Base-by-base conservation (phyloP, 2,113 vertebrate species). In the Jacana jacana region DNA sequence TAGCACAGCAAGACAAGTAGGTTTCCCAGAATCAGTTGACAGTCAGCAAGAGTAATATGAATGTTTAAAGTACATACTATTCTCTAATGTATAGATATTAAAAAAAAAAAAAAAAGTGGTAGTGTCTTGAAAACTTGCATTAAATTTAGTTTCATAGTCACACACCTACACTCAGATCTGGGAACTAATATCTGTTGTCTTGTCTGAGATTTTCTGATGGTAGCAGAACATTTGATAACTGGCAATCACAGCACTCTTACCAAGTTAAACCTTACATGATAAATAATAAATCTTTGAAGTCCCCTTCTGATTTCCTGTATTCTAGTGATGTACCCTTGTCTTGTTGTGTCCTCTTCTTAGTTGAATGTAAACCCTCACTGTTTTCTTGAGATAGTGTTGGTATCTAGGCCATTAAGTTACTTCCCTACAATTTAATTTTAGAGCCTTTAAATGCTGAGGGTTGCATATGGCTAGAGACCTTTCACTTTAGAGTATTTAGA, bases 201-300 rank as follows among this genome's bases (percentile, higher is more conserved):
- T 60, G 31, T 27, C 42, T 39, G 81, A 81, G 37, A 33, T 73
- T 33, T 39, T 81, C 75, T 71, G 42, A 7, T 58, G 33, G 54
- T 35, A 66, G 54, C 51, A 70, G 80, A 77, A 25, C 42, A 23
- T 37, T 58, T 19, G 25, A 42, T 77, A 71, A 46, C 51, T 73
- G 79, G 10, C 49, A 87, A 0, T 46, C 61, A 10, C 0, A 2
- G 5, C 4, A 17, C 20, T 63, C 31, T 5, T 46, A 54, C n/a
- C 27, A 46, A 20, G 5, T 13, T 52, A 58, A 89, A 81, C 19
- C 17, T 72, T 73, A 82, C 66, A 39, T 39, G 49, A 30, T 33
- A 28, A 35, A 3, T n/a, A 42, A 16, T 9, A 64, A 15, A 51
- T 31, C 35, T 73, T 76, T 37, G 51, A 24, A 66, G 52, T 70